Base-by-base conservation (phyloP, 2,797 vertebrate genomes). In the Podarcis siculus region DNA sequence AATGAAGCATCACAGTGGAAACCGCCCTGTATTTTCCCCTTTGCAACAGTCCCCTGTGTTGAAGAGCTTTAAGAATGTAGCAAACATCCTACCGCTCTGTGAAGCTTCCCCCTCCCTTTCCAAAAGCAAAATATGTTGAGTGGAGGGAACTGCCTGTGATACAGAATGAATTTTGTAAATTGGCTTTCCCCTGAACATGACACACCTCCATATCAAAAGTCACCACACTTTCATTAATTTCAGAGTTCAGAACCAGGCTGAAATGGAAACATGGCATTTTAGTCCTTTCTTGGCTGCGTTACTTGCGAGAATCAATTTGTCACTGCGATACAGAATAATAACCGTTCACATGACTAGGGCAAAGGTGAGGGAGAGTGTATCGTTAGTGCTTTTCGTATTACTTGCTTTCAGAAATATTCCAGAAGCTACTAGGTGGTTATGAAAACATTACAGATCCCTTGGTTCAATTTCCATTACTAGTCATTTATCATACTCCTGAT, bases 401-500 rank as follows among this genome's bases (percentile, higher is more conserved):
- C 87, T 15, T 85, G 89, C 66, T 87, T 86, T 89, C 85, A 35
- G 42, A 86, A 88, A 81, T 82, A 58, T 23, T 86, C 12, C 23
- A 21, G 76, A 91, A 64, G 45, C 89, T 66, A 30, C 4, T 79
- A 12, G 2, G 7, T 45, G 30, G 90, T 91, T 0, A 2, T 83
- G 75, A 87, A 93, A 92, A 89, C 3, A 32, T 8, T 66, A 71
- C 2, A 85, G 61, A 45, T 90, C 88, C 83, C 88, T 58, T 87
- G 88, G 42, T 79, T 42, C 30, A 39, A n/a, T 85, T n/a, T 85
- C 23, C 88, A 49, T 90, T 87, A 77, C n/a, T 37, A 64, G 45
- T 5, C 1, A 23, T 91, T 90, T 86, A 15, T 32, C 66, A 30
- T 77, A 37, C 3, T 89, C 67, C 37, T 73, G 42, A 5, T 88